phyloP scores from a whole-genome alignment of 1,140 invertebrate genomes.

The Archivesica marissinica region DNA sequence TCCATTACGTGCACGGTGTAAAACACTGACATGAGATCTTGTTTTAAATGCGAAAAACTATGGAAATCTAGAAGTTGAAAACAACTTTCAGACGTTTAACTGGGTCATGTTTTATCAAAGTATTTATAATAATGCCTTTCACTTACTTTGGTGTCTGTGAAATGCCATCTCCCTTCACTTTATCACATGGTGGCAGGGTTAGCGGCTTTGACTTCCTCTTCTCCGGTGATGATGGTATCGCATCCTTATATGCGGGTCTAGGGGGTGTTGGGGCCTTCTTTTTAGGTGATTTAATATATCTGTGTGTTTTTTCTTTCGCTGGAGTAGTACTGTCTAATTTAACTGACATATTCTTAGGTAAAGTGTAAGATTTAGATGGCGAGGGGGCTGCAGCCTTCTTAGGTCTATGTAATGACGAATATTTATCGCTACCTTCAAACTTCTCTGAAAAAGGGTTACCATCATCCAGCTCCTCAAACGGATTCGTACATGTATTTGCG shows the following conservation, averaged over 20 bases:
- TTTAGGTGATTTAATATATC: slow-evolving; percentile 53
- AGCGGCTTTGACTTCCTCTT: slow-evolving; percentile 72
- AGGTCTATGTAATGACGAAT: slow-evolving; percentile 41
- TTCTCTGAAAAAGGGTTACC: slow-evolving; percentile 60
- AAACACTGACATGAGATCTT: too few species aligned
- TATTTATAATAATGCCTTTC: neutral
- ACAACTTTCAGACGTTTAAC: too few species aligned
- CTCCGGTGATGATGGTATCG: slow-evolving; percentile 75
- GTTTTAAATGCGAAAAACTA: too few species aligned
- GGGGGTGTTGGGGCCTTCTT: slow-evolving; percentile 59
- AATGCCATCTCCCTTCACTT: slow-evolving; percentile 13
- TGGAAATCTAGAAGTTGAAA: neutral
- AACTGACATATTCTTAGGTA: neutral
- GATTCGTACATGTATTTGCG: slow-evolving; percentile 56
- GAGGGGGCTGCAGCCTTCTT: slow-evolving; percentile 41
- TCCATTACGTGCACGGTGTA: too few species aligned
- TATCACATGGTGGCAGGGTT: slow-evolving; percentile 70
- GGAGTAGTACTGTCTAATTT: slow-evolving; percentile 33
- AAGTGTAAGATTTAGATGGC: slow-evolving; percentile 32
- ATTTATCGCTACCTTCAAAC: neutral
- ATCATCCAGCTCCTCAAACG: slow-evolving; percentile 65
- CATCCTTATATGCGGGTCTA: slow-evolving; percentile 75
- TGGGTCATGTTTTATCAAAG: too few species aligned
- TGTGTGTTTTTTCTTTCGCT: slow-evolving; percentile 27
- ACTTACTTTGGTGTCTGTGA: slow-evolving; percentile 10